Evolutionary conservation across 2,888 invertebrate species (phyloP).

Genomic region (Tipula vernalis): DNA sequence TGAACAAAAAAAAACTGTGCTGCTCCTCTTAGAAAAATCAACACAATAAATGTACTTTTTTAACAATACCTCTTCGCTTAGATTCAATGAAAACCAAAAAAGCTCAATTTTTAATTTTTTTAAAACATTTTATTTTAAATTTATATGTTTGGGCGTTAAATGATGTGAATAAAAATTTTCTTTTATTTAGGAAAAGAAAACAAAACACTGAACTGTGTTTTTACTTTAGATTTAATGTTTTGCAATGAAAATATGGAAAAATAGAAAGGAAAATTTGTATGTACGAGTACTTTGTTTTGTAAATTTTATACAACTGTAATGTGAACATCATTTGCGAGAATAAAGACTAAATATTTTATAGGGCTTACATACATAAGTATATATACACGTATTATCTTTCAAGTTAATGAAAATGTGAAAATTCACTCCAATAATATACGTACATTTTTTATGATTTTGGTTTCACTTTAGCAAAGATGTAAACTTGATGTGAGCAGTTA

Average conservation of each 20-base stretch:
- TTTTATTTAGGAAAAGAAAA: neutral
- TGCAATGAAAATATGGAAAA: neutral
- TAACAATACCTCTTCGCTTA: neutral
- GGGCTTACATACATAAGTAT: neutral
- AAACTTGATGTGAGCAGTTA: neutral
- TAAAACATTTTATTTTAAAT: neutral
- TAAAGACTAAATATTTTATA: neutral
- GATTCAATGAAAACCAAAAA: constrained; percentile 4
- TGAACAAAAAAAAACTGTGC: neutral
- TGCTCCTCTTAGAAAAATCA: neutral
- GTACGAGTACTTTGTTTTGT: neutral
- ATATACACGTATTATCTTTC: neutral
- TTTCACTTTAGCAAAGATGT: neutral
- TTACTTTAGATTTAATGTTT: neutral
- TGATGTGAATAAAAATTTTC: neutral
- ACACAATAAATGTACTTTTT: too few relatives aligned
- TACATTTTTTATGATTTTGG: neutral
- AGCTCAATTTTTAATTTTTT: constrained; percentile 4
- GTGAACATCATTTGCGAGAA: neutral
- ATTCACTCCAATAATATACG: neutral
- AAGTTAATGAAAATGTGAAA: neutral
- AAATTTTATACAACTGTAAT: neutral
- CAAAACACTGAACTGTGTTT: neutral
- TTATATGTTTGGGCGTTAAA: constrained; percentile 4
- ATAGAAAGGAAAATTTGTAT: neutral